These are phyloP conservation scores for Brachyopa scutellaris DNA, from an alignment of 2,888 invertebrate species.

Conservation along the genomic window DNA sequence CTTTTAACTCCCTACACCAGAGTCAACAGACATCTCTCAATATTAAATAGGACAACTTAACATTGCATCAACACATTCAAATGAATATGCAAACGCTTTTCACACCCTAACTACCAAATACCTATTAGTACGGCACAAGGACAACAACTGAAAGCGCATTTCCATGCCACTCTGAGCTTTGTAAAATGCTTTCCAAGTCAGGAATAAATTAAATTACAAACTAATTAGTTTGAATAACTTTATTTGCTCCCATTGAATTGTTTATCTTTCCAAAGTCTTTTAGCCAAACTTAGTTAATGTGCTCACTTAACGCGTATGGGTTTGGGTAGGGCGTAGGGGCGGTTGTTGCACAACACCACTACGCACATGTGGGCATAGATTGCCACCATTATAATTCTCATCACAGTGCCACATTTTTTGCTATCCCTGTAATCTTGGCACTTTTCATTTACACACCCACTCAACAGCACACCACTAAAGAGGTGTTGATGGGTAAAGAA, in stretches of 20 bases:
- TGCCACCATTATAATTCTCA: slow-evolving; percentile 21
- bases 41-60: too few species aligned
- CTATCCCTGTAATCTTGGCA: slow-evolving; percentile 10
- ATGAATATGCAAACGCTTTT: neutral
- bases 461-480: slow-evolving; percentile 20
- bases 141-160: slow-evolving; percentile 27
- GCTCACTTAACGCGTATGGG: slow-evolving; percentile 32
- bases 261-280: slow-evolving; percentile 50
- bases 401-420: neutral
- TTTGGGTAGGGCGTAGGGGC: too few species aligned
- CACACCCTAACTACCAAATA: neutral
- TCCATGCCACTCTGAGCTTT: neutral
- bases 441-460: slow-evolving; percentile 35
- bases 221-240: slow-evolving; percentile 42
- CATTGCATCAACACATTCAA: too few species aligned
- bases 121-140: neutral
- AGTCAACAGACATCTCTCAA: too few species aligned
- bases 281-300: slow-evolving; percentile 50
- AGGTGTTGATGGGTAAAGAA: slow-evolving; percentile 52
- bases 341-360: neutral
- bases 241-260: slow-evolving; percentile 47
- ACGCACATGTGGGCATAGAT: neutral
- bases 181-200: slow-evolving; percentile 1
- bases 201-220: slow-evolving; percentile 46
- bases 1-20: too few species aligned